Evolutionary conservation across 2,113 vertebrate species (phyloP).

Genomic region (Triplophysa siluroides): DNA sequence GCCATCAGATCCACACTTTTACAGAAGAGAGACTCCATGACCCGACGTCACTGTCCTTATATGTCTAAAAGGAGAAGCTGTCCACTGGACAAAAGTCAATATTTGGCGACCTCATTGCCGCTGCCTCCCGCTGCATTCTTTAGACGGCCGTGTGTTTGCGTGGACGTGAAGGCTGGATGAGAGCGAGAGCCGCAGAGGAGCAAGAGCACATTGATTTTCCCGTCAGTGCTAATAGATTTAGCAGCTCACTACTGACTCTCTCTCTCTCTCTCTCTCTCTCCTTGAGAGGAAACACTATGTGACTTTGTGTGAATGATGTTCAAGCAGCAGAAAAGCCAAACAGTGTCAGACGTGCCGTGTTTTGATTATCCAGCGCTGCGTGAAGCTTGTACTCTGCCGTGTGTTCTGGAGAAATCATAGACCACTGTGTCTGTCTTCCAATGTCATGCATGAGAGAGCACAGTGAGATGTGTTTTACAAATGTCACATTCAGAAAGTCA

Average conservation of each 20-base stretch:
- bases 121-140: conserved; percentile 55
- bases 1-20: background rate
- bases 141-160: conserved; percentile 67
- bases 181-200: conserved; percentile 75
- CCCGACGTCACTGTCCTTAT: conserved; percentile 37
- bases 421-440: background rate
- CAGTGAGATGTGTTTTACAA: background rate
- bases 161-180: conserved; percentile 77
- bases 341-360: conserved; percentile 9
- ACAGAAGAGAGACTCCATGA: background rate
- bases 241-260: conserved; percentile 66
- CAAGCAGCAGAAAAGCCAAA: conserved; percentile 18
- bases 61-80: conserved; percentile 46
- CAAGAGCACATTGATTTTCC: conserved; percentile 84
- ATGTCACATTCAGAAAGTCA: too few species aligned
- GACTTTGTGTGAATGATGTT: conserved; percentile 33
- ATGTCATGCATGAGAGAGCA: background rate
- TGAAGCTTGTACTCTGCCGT: conserved; percentile 13
- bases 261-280: conserved; percentile 1
- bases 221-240: conserved; percentile 82
- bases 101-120: conserved; percentile 53
- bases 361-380: conserved; percentile 16
- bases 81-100: conserved; percentile 42
- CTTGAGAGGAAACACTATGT: conserved; percentile 9
- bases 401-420: background rate